Conservation (phyloP, 2,797 vertebrate species). For the Poeciliopsis gracilis region DNA sequence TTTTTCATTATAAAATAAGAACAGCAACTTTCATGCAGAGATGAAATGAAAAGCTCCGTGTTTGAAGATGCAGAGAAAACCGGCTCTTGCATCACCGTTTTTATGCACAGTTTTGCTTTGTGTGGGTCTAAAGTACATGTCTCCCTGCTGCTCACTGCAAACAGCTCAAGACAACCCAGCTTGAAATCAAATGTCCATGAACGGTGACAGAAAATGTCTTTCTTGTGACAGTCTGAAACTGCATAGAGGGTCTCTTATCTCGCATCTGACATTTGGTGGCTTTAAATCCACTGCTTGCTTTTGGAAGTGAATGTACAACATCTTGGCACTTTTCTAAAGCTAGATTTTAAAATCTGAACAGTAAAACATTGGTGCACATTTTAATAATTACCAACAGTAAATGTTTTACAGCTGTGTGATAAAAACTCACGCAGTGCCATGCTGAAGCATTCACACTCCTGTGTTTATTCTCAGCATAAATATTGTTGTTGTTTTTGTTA, state of each 20-base stretch:
- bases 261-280: neutral
- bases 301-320: neutral
- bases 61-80: slow-evolving; percentile 7
- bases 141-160: slow-evolving; percentile 16
- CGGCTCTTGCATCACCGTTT: neutral
- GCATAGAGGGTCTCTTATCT: slow-evolving; percentile 1
- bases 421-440: neutral
- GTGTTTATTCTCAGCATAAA: neutral
- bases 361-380: neutral
- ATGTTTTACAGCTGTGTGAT: neutral
- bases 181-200: slow-evolving; percentile 5
- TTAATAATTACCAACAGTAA: neutral
- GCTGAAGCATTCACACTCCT: neutral
- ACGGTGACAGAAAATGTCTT: slow-evolving; percentile 4
- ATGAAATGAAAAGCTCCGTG: slow-evolving; percentile 7
- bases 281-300: slow-evolving; percentile 5
- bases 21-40: slow-evolving; percentile 6
- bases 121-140: neutral
- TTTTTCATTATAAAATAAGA: neutral
- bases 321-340: slow-evolving; percentile 2
- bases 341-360: neutral
- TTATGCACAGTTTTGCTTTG: slow-evolving; percentile 8
- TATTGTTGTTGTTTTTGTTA: neutral
- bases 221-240: slow-evolving; percentile 13
- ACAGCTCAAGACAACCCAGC: neutral